A percentile compares a stretch with the other conserved stretches of the same genome.
Conservation (phyloP, 2,113 vertebrate genomes). For the Tupaia tana region DNA sequence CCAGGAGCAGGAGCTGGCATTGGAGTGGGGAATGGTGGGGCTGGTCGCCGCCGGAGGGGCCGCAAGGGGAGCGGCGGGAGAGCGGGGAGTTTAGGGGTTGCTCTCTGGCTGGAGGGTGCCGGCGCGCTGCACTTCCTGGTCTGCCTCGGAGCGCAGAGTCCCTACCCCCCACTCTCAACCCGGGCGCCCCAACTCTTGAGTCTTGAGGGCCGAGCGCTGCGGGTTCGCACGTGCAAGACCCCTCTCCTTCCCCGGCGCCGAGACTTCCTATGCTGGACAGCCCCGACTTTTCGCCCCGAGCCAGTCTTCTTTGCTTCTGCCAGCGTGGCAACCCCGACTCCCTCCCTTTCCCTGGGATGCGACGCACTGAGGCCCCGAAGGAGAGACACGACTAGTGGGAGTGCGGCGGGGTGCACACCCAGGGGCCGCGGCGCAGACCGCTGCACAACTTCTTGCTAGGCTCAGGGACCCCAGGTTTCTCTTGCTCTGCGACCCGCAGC, state of each 20-base stretch:
- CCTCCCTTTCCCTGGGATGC: conserved; percentile 12
- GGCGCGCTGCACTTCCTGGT: conserved; percentile 16
- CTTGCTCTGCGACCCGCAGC: neutral
- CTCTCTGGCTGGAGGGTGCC: too few relatives aligned
- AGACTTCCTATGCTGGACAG: neutral
- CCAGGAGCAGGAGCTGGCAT: neutral
- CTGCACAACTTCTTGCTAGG: conserved; percentile 64
- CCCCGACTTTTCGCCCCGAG: neutral
- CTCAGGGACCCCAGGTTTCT: neutral
- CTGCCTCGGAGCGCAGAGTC: neutral
- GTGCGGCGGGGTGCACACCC: neutral
- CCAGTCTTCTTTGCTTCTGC: conserved; percentile 64
- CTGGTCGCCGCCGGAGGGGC: neutral
- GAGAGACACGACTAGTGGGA: neutral
- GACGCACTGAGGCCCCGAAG: neutral
- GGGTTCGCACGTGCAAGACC: neutral
- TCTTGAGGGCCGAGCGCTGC: neutral
- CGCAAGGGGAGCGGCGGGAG: neutral
- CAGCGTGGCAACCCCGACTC: conserved; percentile 79
- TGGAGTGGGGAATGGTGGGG: neutral
- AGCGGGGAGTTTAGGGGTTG: neutral
- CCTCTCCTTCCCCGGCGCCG: neutral
- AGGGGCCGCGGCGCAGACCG: neutral
- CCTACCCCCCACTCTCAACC: neutral
- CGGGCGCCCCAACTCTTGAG: neutral